These are phyloP conservation scores for Luperina testacea DNA, from an alignment of 2,888 invertebrate genomes.

Conservation along the genomic window DNA sequence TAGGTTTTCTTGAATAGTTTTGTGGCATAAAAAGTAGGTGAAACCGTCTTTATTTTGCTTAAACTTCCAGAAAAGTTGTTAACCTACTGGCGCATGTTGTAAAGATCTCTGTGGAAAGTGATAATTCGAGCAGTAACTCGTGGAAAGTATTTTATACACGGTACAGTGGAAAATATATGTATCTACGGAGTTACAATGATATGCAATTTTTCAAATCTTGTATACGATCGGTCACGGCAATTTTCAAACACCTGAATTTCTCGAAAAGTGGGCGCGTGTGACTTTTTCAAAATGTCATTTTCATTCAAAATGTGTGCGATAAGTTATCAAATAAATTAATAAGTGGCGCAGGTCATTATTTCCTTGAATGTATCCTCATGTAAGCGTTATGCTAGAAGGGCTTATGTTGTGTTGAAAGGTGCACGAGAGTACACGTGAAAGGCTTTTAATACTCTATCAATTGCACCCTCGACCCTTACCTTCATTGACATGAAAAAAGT, in stretches of 20 bases:
- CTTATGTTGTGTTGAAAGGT: background rate
- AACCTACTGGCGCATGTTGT: slow-evolving; percentile 31
- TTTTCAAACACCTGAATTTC: background rate
- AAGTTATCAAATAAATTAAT: background rate
- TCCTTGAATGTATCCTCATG: background rate
- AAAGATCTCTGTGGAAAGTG: slow-evolving; percentile 15
- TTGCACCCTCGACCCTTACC: too few relatives aligned
- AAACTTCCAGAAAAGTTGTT: slow-evolving; percentile 43
- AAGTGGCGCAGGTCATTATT: background rate
- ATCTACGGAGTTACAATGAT: background rate
- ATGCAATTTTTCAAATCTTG: background rate
- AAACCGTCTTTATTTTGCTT: slow-evolving; percentile 29
- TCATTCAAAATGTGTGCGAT: background rate
- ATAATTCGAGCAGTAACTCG: slow-evolving; percentile 10
- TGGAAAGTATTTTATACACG: slow-evolving; percentile 11
- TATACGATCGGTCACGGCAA: background rate
- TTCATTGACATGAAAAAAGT: too few relatives aligned
- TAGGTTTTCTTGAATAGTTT: slow-evolving; percentile 25
- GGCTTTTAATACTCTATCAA: too few relatives aligned
- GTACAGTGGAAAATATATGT: background rate
- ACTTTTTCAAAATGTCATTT: background rate
- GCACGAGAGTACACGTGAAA: too few relatives aligned
- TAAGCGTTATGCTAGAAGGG: background rate
- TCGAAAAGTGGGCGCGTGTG: background rate
- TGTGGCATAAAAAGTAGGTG: slow-evolving; percentile 30